Percentiles rank a stretch among this genome's conserved stretches.
phyloP scores from a whole-genome alignment of 1,140 invertebrate species.

The Anagrus nilaparvatae region DNA sequence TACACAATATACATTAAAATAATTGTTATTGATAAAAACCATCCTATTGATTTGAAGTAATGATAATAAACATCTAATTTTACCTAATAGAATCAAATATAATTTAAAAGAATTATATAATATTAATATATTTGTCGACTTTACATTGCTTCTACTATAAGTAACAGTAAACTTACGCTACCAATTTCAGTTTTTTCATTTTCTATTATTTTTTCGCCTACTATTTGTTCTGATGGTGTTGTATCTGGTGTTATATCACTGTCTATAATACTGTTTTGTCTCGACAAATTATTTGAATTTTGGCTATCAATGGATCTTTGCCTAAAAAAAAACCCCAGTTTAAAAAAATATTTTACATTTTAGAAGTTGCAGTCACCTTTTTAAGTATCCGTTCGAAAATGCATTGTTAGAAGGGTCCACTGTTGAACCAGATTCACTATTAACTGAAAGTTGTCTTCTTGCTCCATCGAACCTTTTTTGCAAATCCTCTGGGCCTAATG shows the following conservation, averaged over 20 bases:
- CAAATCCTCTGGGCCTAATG: constrained; percentile 51
- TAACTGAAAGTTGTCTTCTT: constrained; percentile 46
- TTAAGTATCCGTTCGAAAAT: constrained; percentile 35
- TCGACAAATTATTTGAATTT: constrained; percentile 28
- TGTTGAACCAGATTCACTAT: constrained; percentile 47
- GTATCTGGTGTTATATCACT: constrained; percentile 21
- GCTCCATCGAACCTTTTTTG: constrained; percentile 52
- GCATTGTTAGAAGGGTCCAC: constrained; percentile 27
- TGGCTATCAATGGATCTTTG: constrained; percentile 37
- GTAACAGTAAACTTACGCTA: constrained; percentile 53
- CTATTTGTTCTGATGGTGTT: constrained; percentile 19
- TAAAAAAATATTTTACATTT: constrained; percentile 2
- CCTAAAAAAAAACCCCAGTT: constrained; percentile 19
- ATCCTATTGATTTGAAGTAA: constrained; percentile 77
- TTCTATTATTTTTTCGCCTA: constrained; percentile 70
- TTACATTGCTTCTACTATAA: constrained; percentile 1
- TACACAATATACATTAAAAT: constrained; percentile 74
- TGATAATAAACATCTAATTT: constrained; percentile 81
- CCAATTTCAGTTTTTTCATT: too few species aligned
- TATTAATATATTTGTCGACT: too few species aligned
- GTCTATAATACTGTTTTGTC: constrained; percentile 28
- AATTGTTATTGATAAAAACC: constrained; percentile 59
- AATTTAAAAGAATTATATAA: too few species aligned
- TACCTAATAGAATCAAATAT: constrained; percentile 49
- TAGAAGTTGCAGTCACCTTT: constrained; percentile 25